Conservation (phyloP, 2,888 invertebrate species). For the Tubiluchus corallicola region DNA sequence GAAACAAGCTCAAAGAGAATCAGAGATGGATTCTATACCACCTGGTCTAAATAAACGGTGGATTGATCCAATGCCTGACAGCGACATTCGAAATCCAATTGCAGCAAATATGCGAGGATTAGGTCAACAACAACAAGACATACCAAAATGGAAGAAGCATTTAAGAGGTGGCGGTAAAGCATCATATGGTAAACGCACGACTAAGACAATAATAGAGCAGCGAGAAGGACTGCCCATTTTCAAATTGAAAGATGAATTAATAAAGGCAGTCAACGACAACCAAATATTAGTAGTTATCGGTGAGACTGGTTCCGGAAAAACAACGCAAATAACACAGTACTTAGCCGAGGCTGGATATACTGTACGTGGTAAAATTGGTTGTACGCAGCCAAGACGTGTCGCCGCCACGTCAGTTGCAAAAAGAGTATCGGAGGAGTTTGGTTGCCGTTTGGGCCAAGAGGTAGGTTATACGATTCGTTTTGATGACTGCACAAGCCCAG, state of each 20-base stretch:
- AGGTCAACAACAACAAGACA: conserved; percentile 39
- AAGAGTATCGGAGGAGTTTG: conserved; percentile 98
- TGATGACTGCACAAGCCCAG: conserved; percentile 89
- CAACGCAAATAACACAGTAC: conserved; percentile 58
- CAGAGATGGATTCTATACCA: conserved; percentile 58
- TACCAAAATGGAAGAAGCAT: conserved; percentile 99
- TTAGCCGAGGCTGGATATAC: too few species aligned
- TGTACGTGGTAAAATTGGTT: conserved; percentile 27
- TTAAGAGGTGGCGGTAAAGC: conserved; percentile 94
- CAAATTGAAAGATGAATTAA: conserved; percentile 90
- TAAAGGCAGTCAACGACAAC: conserved; percentile 73
- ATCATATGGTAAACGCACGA: conserved; percentile 92
- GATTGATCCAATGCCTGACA: conserved; percentile 90
- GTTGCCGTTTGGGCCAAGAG: conserved; percentile 72
- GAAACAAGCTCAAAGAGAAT: conserved; percentile 41
- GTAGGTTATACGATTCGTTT: conserved; percentile 95
- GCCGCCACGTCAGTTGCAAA: conserved; percentile 99
- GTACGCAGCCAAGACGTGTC: conserved; percentile 89
- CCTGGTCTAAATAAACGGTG: conserved; percentile 67
- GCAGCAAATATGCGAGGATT: conserved; percentile 66
- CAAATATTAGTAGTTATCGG: conserved; percentile 93
- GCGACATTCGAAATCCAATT: conserved; percentile 39
- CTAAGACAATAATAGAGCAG: conserved; percentile 79
- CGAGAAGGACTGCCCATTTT: conserved; percentile 93
- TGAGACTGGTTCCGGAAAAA: conserved; percentile 99